These are phyloP conservation scores for Selene dorsalis DNA, from an alignment of 2,797 vertebrate species.

Conservation along the genomic window DNA sequence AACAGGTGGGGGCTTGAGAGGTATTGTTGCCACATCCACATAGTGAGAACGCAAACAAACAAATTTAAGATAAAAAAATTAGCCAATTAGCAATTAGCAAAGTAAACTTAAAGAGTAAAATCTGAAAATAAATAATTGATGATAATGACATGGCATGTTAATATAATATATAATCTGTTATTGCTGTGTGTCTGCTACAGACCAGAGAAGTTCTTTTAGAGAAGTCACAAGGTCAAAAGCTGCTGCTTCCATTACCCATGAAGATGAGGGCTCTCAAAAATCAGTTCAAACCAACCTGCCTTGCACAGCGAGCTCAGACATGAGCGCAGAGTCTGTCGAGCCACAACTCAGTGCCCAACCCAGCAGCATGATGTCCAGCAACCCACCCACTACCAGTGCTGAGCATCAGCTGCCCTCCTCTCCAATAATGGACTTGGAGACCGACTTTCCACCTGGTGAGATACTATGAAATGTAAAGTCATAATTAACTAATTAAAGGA, in stretches of 20 bases:
- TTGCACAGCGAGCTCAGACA: slow-evolving; percentile 4
- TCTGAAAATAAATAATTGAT: too few relatives aligned
- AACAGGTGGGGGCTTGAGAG: slow-evolving; percentile 81
- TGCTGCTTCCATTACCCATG: slow-evolving; percentile 84
- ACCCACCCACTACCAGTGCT: slow-evolving; percentile 58
- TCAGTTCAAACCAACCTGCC: slow-evolving; percentile 75
- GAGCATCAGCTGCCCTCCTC: slow-evolving; percentile 57
- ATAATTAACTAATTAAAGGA: not conserved
- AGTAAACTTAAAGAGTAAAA: too few relatives aligned
- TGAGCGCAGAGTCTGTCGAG: slow-evolving; percentile 10
- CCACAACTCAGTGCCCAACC: not conserved
- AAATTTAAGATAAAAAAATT: too few relatives aligned
- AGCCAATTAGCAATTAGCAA: too few relatives aligned
- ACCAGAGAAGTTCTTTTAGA: slow-evolving; percentile 86
- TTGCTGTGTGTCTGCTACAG: slow-evolving; percentile 69
- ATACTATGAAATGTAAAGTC: not conserved
- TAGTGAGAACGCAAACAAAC: not conserved
- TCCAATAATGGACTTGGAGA: slow-evolving; percentile 90
- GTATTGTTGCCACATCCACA: not conserved
- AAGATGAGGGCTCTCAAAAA: slow-evolving; percentile 78
- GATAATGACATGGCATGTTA: too few relatives aligned
- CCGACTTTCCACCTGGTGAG: slow-evolving; percentile 91
- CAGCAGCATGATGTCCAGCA: not conserved
- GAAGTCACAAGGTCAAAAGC: slow-evolving; percentile 87
- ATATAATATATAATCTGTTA: not conserved